Evolutionary conservation across 2,888 invertebrate genomes (phyloP).

Genomic region (Synergus japonicus): DNA sequence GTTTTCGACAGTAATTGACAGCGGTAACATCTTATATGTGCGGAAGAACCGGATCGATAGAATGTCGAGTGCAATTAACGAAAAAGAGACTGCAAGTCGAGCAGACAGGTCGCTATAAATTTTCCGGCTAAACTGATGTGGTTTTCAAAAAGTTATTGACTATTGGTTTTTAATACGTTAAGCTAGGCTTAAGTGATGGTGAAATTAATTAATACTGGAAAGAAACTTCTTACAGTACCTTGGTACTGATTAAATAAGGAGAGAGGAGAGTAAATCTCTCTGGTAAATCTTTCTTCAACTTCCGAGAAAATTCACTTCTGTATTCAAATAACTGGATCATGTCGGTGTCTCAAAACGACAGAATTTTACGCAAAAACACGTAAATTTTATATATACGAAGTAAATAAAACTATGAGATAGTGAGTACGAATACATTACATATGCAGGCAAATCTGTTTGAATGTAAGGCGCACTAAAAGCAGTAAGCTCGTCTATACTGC

Average conservation of each 20-base stretch:
- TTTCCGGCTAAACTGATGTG: neutral
- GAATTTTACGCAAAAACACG: constrained; percentile 47
- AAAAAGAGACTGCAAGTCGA: constrained; percentile 19
- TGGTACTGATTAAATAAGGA: no score
- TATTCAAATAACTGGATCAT: neutral
- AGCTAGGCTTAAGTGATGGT: no score
- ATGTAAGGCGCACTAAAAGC: constrained; percentile 54
- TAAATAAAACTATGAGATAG: neutral
- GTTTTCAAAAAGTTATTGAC: no score
- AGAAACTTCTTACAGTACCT: no score
- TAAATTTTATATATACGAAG: constrained; percentile 45
- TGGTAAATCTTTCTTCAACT: neutral
- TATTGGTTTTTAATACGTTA: no score
- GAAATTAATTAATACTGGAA: no score
- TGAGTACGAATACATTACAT: constrained; percentile 26
- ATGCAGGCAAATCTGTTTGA: constrained; percentile 48
- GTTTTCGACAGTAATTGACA: no score
- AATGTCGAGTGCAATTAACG: constrained; percentile 2
- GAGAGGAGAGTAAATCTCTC: no score
- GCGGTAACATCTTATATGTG: no score
- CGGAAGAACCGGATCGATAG: no score
- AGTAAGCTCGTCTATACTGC: constrained; percentile 46
- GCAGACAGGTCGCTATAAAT: constrained; percentile 16
- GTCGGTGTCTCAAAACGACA: constrained; percentile 10
- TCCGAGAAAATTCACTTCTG: constrained; percentile 7